Evolutionary conservation across 2,113 vertebrate genomes (phyloP).

Genomic region (Aegithalos caudatus): DNA sequence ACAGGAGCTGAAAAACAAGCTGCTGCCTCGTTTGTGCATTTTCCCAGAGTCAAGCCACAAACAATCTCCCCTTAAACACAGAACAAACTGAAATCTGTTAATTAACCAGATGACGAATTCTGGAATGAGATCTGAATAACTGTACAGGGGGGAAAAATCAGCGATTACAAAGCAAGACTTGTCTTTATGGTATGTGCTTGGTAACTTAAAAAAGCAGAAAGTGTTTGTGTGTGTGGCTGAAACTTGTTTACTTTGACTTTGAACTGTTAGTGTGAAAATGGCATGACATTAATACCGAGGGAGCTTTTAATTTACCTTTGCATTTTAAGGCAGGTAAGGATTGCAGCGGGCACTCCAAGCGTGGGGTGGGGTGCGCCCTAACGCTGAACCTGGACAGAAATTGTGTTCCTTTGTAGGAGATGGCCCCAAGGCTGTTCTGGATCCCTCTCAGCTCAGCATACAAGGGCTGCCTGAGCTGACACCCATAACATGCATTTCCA

Average conservation of each 20-base stretch:
- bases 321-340: not conserved
- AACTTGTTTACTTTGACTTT: constrained; percentile 20
- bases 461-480: not conserved
- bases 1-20: constrained; percentile 36
- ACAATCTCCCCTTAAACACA: not conserved
- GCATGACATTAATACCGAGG: not conserved
- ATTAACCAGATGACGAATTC: constrained; percentile 12
- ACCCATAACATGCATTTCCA: not conserved
- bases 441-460: not conserved
- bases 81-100: constrained; percentile 22
- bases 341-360: not conserved
- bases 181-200: not conserved
- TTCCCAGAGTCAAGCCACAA: constrained; percentile 40
- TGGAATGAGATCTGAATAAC: constrained; percentile 52
- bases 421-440: not conserved
- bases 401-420: not conserved
- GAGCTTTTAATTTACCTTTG: not conserved
- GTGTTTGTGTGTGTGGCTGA: not conserved
- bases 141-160: not conserved
- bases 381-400: not conserved
- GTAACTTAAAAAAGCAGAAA: not conserved
- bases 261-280: not conserved
- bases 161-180: not conserved
- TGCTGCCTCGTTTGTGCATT: not conserved
- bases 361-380: fast-evolving